These are phyloP conservation scores for Onychorhynchus coronatus DNA, from an alignment of 2,113 vertebrate species.

Conservation along the genomic window DNA sequence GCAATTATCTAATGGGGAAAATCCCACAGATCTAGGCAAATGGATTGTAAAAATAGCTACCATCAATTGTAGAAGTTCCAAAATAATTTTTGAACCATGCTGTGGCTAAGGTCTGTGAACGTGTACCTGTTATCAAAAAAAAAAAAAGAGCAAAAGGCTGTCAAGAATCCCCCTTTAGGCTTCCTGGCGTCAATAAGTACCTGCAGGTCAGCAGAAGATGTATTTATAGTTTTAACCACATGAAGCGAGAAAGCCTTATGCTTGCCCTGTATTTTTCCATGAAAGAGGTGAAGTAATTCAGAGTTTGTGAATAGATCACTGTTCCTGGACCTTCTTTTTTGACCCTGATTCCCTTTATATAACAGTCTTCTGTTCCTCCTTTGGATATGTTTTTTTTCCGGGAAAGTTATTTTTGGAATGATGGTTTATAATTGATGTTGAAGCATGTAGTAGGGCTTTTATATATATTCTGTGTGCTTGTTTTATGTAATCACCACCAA, in stretches of 20 bases:
- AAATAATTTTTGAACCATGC: not conserved
- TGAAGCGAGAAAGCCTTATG: constrained; percentile 11
- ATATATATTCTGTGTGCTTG: not conserved
- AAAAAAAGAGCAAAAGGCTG: not conserved
- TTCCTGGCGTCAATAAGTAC: constrained; percentile 23
- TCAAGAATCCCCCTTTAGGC: not conserved
- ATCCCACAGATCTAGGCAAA: constrained; percentile 50
- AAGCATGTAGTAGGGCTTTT: not conserved
- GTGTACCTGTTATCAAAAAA: constrained; percentile 12
- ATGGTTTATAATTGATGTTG: constrained; percentile 37
- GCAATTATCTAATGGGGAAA: constrained; percentile 58
- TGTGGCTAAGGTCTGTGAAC: not conserved
- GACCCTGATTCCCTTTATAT: constrained; percentile 54
- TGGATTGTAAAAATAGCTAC: constrained; percentile 58
- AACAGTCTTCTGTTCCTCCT: constrained; percentile 52
- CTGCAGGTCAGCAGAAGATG: constrained; percentile 44
- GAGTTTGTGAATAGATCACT: constrained; percentile 59
- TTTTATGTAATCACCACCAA: not conserved
- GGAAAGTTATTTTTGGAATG: constrained; percentile 52
- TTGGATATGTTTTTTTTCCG: not conserved
- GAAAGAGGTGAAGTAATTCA: constrained; percentile 49
- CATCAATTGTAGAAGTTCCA: not conserved
- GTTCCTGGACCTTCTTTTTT: constrained; percentile 53
- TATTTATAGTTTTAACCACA: constrained; percentile 59
- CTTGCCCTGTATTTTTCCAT: constrained; percentile 55